phyloP scores from a whole-genome alignment of 2,797 vertebrate genomes.

The Sebastes paucispinis region DNA sequence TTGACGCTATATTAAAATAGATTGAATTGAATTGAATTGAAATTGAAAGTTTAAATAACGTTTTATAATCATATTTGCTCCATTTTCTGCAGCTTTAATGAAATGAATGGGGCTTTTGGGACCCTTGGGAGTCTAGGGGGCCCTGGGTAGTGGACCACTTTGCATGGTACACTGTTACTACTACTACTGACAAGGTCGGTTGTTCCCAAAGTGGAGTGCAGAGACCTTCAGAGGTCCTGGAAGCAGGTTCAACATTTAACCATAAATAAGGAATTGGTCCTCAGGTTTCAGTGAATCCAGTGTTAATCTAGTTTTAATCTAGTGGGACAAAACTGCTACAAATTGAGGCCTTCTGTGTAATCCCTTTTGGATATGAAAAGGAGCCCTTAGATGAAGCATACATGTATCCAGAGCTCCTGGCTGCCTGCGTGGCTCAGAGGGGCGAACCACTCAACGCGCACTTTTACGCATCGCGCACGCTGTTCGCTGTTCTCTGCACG shows the following conservation, averaged over 20 bases:
- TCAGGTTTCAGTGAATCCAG: not conserved
- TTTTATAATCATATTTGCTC: too few species aligned
- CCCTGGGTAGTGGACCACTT: not conserved
- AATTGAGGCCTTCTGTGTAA: not conserved
- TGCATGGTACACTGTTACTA: not conserved
- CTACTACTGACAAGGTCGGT: not conserved
- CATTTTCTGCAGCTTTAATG: too few species aligned
- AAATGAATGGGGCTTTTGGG: not conserved
- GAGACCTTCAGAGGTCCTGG: not conserved
- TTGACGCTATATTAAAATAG: too few species aligned
- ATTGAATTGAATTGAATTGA: too few species aligned
- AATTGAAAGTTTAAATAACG: too few species aligned
- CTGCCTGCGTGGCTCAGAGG: conserved; percentile 78
- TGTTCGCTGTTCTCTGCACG: not conserved
- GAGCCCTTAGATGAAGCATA: not conserved
- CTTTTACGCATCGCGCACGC: conserved; percentile 66
- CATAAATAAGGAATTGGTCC: not conserved
- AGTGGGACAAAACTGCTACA: not conserved
- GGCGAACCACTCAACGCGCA: conserved; percentile 54
- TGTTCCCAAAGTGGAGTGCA: not conserved
- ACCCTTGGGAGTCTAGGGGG: not conserved
- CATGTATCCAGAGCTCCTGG: not conserved
- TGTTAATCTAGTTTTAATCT: not conserved
- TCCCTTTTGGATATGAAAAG: not conserved
- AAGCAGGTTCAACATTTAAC: not conserved